A percentile compares a stretch with the other conserved stretches of the same genome.
These are phyloP conservation scores for Stylophora pistillata DNA, from an alignment of 64 coral and sea anemone species.

Conservation along the genomic window DNA sequence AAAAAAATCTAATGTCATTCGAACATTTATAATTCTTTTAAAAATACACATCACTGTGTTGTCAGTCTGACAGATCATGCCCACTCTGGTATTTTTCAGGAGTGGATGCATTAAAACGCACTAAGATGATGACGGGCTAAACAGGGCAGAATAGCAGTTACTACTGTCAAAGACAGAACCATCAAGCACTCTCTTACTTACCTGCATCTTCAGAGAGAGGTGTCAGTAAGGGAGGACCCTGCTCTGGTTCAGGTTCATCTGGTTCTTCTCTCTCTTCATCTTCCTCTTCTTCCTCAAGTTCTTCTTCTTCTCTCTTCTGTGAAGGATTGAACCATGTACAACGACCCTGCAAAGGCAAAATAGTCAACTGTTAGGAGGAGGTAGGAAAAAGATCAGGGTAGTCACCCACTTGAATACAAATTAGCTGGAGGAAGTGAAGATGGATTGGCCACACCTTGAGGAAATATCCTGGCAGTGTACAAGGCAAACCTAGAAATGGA, in stretches of 20 bases:
- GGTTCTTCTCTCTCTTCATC: constrained; percentile 97
- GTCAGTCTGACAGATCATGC: too few relatives aligned
- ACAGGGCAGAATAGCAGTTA: neutral
- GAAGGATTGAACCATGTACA: constrained; percentile 94
- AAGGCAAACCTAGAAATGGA: too few relatives aligned
- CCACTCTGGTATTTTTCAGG: too few relatives aligned
- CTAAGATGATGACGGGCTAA: too few relatives aligned
- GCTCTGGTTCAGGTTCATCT: constrained; percentile 97
- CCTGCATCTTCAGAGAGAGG: constrained; percentile 93
- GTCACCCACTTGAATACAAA: too few relatives aligned
- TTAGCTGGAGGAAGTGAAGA: too few relatives aligned
- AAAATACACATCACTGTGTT: too few relatives aligned
- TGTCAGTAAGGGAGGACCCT: constrained; percentile 89
- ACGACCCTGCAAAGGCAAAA: constrained; percentile 61
- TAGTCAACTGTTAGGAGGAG: neutral
- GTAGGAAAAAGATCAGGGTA: neutral
- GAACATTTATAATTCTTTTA: too few relatives aligned
- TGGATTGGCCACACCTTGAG: too few relatives aligned
- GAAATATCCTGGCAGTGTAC: too few relatives aligned
- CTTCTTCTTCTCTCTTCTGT: constrained; percentile 93
- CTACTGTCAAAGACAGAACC: neutral
- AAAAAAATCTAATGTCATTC: too few relatives aligned
- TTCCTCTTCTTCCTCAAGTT: constrained; percentile 97
- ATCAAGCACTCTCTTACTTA: neutral
- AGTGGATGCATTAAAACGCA: too few relatives aligned